These are phyloP conservation scores for Malacoctenus gilli DNA, from an alignment of 2,797 vertebrate species.

Conservation along the genomic window DNA sequence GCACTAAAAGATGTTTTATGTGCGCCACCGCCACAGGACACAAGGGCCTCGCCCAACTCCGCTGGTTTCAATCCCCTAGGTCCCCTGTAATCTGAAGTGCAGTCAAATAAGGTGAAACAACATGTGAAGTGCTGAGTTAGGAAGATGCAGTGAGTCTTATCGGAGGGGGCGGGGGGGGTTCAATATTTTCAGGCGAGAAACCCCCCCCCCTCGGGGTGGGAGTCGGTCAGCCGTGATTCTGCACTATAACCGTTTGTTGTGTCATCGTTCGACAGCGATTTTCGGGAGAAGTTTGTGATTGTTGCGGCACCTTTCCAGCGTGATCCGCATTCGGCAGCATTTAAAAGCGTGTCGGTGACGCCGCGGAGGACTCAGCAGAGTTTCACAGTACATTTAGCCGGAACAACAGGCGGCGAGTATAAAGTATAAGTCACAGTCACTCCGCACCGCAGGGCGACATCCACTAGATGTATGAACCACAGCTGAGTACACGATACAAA, in stretches of 20 bases:
- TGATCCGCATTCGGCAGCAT: not conserved
- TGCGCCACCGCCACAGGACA: not conserved
- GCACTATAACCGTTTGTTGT: too few species aligned
- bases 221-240: too few species aligned
- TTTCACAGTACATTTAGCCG: conserved; percentile 39
- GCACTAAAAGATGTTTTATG: conserved; percentile 1
- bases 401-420: conserved; percentile 47
- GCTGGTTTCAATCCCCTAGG: not conserved
- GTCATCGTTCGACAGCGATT: too few species aligned
- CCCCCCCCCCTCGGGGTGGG: too few species aligned
- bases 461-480: conserved; percentile 42
- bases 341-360: conserved; percentile 30
- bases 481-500: conserved; percentile 31
- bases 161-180: not conserved
- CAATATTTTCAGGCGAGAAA: not conserved
- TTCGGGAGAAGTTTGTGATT: too few species aligned
- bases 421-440: conserved; percentile 54
- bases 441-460: conserved; percentile 36
- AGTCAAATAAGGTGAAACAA: not conserved
- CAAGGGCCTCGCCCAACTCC: not conserved
- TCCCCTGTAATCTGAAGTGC: conserved; percentile 7
- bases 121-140: not conserved
- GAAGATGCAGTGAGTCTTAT: not conserved
- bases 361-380: conserved; percentile 20
- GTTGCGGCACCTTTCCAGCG: too few species aligned